Conservation (phyloP, 2,797 vertebrate species). For the Acomys russatus region DNA sequence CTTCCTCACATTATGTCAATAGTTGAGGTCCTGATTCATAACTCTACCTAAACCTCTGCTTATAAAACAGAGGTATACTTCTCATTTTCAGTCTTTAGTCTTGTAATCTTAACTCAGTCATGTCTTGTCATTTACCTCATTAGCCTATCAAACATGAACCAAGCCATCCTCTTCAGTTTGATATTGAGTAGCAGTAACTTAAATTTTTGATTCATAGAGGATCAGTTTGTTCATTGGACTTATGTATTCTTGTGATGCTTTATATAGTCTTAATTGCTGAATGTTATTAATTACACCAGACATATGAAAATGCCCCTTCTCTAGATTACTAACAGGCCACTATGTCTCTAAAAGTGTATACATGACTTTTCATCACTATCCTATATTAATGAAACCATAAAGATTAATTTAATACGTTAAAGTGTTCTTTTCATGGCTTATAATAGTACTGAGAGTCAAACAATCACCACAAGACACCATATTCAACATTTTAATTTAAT, state of each 20-base stretch:
- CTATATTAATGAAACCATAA: background rate
- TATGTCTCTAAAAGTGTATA: background rate
- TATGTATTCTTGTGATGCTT: background rate
- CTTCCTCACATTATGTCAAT: slow-evolving; percentile 23
- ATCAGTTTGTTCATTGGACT: background rate
- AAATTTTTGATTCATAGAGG: background rate
- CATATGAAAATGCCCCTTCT: background rate
- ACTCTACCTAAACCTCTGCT: background rate
- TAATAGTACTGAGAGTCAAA: background rate
- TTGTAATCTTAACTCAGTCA: background rate
- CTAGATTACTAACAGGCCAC: background rate
- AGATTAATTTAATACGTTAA: background rate
- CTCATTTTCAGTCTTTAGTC: background rate
- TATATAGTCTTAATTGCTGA: slow-evolving; percentile 15
- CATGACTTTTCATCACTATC: background rate
- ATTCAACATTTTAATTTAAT: background rate
- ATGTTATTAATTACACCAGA: background rate
- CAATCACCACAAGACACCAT: background rate
- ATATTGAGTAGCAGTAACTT: background rate
- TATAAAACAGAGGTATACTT: background rate
- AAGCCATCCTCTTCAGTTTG: background rate
- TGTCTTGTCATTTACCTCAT: background rate
- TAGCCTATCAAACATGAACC: background rate
- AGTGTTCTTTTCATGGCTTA: background rate
- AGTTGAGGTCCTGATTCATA: background rate